Evolutionary conservation across 2,797 vertebrate species (phyloP).

Genomic region (Xiphorhynchus erythropygius): DNA sequence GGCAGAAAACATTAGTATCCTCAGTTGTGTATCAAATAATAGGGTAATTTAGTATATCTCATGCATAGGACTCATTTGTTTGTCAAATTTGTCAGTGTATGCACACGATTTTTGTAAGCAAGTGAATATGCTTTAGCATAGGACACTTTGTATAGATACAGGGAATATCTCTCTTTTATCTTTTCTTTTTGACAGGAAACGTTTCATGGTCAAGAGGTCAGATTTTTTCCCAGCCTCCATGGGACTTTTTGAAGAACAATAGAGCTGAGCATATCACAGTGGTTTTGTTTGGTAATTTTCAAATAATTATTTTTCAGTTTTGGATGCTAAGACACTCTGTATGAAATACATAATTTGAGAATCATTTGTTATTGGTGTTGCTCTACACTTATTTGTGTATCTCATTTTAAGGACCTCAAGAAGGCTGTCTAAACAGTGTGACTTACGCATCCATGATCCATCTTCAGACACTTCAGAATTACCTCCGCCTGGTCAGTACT

Average conservation of each 20-base stretch:
- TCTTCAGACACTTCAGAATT: slow-evolving; percentile 91
- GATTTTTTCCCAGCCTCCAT: slow-evolving; percentile 82
- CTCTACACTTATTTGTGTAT: neutral
- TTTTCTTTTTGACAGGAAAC: slow-evolving; percentile 79
- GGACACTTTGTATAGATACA: neutral
- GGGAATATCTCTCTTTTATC: neutral
- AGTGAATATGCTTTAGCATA: neutral
- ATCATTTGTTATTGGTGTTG: neutral
- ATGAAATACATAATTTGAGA: neutral
- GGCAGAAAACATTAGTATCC: neutral
- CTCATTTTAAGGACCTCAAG: slow-evolving; percentile 82
- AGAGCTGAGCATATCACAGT: slow-evolving; percentile 84
- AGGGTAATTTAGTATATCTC: neutral
- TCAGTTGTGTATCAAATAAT: neutral
- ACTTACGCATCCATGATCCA: slow-evolving; percentile 89
- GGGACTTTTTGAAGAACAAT: slow-evolving; percentile 89
- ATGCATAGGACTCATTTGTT: neutral
- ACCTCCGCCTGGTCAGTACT: slow-evolving; percentile 87
- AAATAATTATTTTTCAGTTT: neutral
- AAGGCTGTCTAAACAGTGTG: slow-evolving; percentile 88
- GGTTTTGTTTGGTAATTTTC: slow-evolving; percentile 74
- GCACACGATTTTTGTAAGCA: neutral
- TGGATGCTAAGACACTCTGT: neutral
- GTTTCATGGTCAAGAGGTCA: slow-evolving; percentile 85
- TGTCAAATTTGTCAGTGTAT: neutral